A percentile compares a stretch with the other conserved stretches of the same genome.
phyloP scores from a whole-genome alignment of 2,888 invertebrate species.

The Syritta pipiens region DNA sequence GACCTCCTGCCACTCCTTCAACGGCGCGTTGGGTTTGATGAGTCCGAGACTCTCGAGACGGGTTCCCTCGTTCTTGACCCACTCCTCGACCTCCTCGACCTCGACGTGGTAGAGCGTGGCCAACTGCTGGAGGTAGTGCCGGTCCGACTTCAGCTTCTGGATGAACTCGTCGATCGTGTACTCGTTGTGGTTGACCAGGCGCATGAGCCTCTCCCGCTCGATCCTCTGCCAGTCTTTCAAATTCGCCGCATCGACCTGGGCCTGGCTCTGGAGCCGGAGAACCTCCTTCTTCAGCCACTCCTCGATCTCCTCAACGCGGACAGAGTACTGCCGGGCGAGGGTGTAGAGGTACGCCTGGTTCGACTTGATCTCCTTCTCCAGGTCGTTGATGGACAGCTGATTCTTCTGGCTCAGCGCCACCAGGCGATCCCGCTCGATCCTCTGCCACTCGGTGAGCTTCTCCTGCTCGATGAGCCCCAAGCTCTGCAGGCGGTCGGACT shows the following conservation, averaged over 20 bases:
- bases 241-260: constrained; percentile 74
- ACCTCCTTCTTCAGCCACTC: constrained; percentile 77
- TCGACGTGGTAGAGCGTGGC: constrained; percentile 77
- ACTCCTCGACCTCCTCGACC: constrained; percentile 77
- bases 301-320: constrained; percentile 77
- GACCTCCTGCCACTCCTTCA: constrained; percentile 76
- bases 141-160: constrained; percentile 75
- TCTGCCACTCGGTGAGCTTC: constrained; percentile 77
- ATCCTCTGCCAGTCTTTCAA: constrained; percentile 76
- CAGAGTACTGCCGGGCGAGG: constrained; percentile 76
- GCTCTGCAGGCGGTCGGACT: constrained; percentile 75
- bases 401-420: constrained; percentile 74
- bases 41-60: constrained; percentile 76
- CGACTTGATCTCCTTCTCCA: constrained; percentile 74
- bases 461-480: constrained; percentile 74
- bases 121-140: constrained; percentile 73
- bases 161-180: constrained; percentile 77
- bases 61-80: constrained; percentile 75
- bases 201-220: constrained; percentile 75
- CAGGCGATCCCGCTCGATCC: constrained; percentile 75
- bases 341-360: constrained; percentile 76
- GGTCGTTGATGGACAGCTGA: constrained; percentile 75
- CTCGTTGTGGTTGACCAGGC: constrained; percentile 76
- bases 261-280: constrained; percentile 74
- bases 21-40: constrained; percentile 75